A percentile compares a stretch with the other conserved stretches of the same genome.
Conservation (phyloP, 1,140 invertebrate genomes). For the Neodiprion fabricii region DNA sequence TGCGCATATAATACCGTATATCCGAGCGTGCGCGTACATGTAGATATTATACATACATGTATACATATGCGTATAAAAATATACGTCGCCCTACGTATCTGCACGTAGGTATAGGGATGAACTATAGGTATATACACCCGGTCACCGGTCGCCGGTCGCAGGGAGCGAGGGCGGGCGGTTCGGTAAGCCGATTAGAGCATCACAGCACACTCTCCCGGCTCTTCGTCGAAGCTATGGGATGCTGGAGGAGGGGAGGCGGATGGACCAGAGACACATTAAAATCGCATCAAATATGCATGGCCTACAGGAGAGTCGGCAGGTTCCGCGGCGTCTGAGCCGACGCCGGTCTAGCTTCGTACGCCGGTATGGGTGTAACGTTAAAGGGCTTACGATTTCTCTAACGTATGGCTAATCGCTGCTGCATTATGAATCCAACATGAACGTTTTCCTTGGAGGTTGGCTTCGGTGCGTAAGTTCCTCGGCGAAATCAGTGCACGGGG, state of each 20-base stretch:
- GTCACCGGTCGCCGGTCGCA: conserved; percentile 14
- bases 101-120: no score
- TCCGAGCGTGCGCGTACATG: no score
- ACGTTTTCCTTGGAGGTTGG: neutral
- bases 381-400: neutral
- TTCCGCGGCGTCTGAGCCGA: neutral
- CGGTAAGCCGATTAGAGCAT: conserved; percentile 60
- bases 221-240: neutral
- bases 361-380: neutral
- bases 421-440: neutral
- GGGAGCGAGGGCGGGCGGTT: conserved; percentile 41
- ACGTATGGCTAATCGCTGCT: neutral
- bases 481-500: no score
- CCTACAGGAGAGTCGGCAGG: neutral
- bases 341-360: neutral
- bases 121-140: neutral
- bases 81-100: no score
- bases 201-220: conserved; percentile 42
- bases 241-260: conserved; percentile 37
- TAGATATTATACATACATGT: no score
- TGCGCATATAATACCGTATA: no score
- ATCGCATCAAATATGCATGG: conserved; percentile 59
- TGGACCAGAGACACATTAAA: conserved; percentile 59
- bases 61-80: no score
- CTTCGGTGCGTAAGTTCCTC: no score